phyloP scores from a whole-genome alignment of 2,888 invertebrate species.

The Caenorhabditis zanzibari region DNA sequence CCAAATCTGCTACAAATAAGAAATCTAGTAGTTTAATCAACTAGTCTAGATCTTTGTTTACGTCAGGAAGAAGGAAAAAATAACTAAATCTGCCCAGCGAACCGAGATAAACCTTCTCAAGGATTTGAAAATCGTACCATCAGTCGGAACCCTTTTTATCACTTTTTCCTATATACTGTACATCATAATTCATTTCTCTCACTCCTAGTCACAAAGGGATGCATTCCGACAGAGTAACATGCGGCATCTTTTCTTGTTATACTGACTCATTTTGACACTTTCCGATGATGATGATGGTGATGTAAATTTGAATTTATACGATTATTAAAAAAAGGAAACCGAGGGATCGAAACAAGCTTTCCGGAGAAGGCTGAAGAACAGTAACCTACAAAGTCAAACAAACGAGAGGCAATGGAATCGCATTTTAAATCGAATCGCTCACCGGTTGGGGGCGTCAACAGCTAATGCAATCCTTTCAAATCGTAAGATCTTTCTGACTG shows the following conservation, averaged over 20 bases:
- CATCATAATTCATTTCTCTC: constrained; percentile 19
- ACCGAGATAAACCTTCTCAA: constrained; percentile 8
- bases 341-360: constrained; percentile 3
- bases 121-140: constrained; percentile 27
- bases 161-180: constrained; percentile 20
- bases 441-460: constrained; percentile 18
- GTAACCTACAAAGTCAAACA: constrained; percentile 56
- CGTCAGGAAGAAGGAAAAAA: neutral
- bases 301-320: constrained; percentile 16
- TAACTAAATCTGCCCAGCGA: neutral
- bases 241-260: constrained; percentile 38
- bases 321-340: neutral
- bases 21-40: constrained; percentile 21
- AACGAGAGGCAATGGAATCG: constrained; percentile 32
- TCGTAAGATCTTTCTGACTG: constrained; percentile 33
- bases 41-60: constrained; percentile 27
- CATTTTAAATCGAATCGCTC: constrained; percentile 56
- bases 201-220: constrained; percentile 50
- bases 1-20: constrained; percentile 3
- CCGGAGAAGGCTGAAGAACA: constrained; percentile 31
- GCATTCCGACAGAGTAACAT: constrained; percentile 35
- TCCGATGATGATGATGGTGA: neutral
- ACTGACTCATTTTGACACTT: constrained; percentile 44
- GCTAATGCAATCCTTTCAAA: constrained; percentile 48
- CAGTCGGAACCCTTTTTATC: constrained; percentile 35